Base-by-base conservation (phyloP, 2,797 vertebrate species). In the Amblyraja radiata region DNA sequence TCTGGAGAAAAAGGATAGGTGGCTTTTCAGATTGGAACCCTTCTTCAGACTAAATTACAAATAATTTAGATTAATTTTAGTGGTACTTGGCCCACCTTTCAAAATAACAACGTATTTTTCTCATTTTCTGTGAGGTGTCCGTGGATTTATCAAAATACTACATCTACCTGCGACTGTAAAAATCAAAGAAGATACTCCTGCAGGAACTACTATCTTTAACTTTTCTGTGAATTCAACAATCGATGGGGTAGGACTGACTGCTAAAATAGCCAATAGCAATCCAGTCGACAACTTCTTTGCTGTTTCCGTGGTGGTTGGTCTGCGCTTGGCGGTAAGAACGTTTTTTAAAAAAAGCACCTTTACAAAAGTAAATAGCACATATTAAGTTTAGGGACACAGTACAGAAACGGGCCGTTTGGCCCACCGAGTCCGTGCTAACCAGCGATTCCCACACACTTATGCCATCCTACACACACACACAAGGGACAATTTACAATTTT, bases 231-330 rank as follows among this genome's bases (percentile, higher is more conserved):
- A 6, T 21, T 54, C 90, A 76, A 74, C 90, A 76, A 46, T n/a
- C 58, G 39, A 18, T 23, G 65, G 25, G 14, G 8, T 76, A 13
- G 25, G 23, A 54, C 10, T 92, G 28, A 28, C 90, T 18, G 36
- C 90, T 54, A 46, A 73, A 76, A 92, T 92, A 73, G 36, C 73
- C 28, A 28, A 28, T 46, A 73, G 68, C 90, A 73, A 92, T 54
- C 90, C 90, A n/a, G 23, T 92, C 90, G 76, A 92, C 46, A 76
- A 58, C 90, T 58, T 92, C 5, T 92, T 92, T 11, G 13, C 36
- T 76, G 39, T 92, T 46, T 92, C 90, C 9, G 39, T 92, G 16
- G n/a, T 0, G 25, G 1, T 6, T 18, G 36, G 4, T 2, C 10
- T 25, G 2, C 4, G 58, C 11, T 54, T 76, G 90, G 46, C 46